A percentile compares a stretch with the other conserved stretches of the same genome.
Evolutionary conservation across 2,888 invertebrate species (phyloP).

Genomic region (Parnassius orleans): DNA sequence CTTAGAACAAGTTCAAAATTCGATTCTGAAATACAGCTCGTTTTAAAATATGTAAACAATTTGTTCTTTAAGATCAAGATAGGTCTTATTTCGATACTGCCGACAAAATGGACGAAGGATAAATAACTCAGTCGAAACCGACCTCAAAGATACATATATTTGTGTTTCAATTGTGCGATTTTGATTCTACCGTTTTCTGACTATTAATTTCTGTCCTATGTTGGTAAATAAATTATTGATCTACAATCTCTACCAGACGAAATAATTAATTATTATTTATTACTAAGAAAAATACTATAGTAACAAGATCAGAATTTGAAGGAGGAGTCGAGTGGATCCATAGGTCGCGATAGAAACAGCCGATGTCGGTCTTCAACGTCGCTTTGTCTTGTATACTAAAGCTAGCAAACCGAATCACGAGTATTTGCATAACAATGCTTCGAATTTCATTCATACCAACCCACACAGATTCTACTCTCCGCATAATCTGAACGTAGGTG

Average conservation of each 20-base stretch:
- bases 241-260: slow-evolving; percentile 4
- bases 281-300: slow-evolving; percentile 29
- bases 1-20: too few relatives aligned
- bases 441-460: slow-evolving; percentile 66
- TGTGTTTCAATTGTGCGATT: too few relatives aligned
- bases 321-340: slow-evolving; percentile 55
- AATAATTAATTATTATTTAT: slow-evolving; percentile 12
- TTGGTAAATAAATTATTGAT: too few relatives aligned
- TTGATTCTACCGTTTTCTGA: too few relatives aligned
- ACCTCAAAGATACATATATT: too few relatives aligned
- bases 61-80: too few relatives aligned
- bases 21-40: too few relatives aligned
- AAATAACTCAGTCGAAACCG: too few relatives aligned
- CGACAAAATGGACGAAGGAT: too few relatives aligned
- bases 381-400: slow-evolving; percentile 76
- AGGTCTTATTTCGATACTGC: too few relatives aligned
- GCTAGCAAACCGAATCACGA: slow-evolving; percentile 68
- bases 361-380: slow-evolving; percentile 71
- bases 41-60: too few relatives aligned
- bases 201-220: too few relatives aligned
- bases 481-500: slow-evolving; percentile 38
- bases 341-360: slow-evolving; percentile 66
- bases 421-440: slow-evolving; percentile 78
- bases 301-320: slow-evolving; percentile 47
- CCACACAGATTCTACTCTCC: slow-evolving; percentile 33